These are phyloP conservation scores for Drosophila monieri DNA, from an alignment of 2,888 invertebrate genomes.

Conservation along the genomic window DNA sequence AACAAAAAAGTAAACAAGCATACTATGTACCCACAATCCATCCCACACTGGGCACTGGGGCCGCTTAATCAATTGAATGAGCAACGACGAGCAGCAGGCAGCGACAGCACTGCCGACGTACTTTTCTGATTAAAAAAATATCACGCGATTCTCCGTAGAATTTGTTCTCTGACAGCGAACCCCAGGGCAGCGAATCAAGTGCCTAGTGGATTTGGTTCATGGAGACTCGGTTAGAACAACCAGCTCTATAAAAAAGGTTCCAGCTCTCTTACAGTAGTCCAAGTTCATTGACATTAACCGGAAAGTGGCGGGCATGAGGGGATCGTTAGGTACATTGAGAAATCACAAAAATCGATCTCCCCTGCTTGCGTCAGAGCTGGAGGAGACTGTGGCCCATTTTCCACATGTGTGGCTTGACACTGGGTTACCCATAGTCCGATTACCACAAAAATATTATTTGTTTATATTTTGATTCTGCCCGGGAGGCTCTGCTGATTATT, in stretches of 20 bases:
- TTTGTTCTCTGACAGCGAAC: conserved; percentile 59
- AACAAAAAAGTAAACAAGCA: conserved; percentile 13
- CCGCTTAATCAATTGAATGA: conserved; percentile 74
- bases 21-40: conserved; percentile 32
- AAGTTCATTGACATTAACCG: conserved; percentile 64
- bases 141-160: conserved; percentile 78
- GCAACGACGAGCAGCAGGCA: conserved; percentile 21
- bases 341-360: not conserved
- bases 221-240: not conserved
- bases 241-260: conserved; percentile 1
- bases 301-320: conserved; percentile 10
- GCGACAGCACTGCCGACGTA: conserved; percentile 41
- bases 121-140: conserved; percentile 73
- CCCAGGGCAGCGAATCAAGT: conserved; percentile 10
- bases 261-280: conserved; percentile 40
- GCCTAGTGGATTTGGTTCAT: conserved; percentile 1
- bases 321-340: not conserved
- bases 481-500: not conserved
- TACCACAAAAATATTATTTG: not conserved
- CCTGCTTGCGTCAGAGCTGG: conserved; percentile 61
- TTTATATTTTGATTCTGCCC: not conserved
- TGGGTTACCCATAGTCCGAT: not conserved
- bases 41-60: conserved; percentile 41
- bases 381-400: conserved; percentile 36
- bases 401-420: conserved; percentile 16